Base-by-base conservation (phyloP, 2,888 invertebrate genomes). In the Deilephila elpenor region DNA sequence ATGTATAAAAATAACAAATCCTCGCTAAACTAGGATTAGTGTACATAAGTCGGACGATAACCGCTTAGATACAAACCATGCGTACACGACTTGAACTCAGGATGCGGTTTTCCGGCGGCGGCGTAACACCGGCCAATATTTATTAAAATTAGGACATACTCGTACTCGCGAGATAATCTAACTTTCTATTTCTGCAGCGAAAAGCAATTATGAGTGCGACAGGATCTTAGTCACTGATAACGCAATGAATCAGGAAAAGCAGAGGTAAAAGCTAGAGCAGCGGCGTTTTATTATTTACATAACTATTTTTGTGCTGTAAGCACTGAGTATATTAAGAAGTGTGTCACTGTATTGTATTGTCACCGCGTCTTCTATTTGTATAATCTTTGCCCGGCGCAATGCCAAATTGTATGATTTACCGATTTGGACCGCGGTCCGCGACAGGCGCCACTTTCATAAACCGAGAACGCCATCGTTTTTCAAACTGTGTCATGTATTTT, bases 381-480 rank as follows among this genome's bases (percentile, higher is more conserved):
- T 85, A 84, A 82, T 87, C 84, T 83, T 86, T 87, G 88, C 74
- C 84, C 86, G 91, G 92, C 92, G 85, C 83, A 78, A 80, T 87
- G 93, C 93, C 93, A 93, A 92, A 90, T 89, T 86, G 80, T 90
- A 89, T 92, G 92, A 93, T 93, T 90, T 91, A 93, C 84, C 75
- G 87, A 84, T 83, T 82, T 75, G 80, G 84, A 82, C 78, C 78
- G 80, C 77, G 80, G 71, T 75, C 73, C 74, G 76, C 80, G 82
- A 75, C 83, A 87, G 89, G 90, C 90, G 91, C 91, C 91, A 89
- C 89, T 88, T 85, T 88, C 86, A 84, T 88, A 86, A 85, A 85
- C 83, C 79, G 82, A 82, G 84, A 83, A 79, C 81, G 80, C 83
- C 78, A 77, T 84, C 84, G 84, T 82, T 86, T 86, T 85, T 79